Evolutionary conservation across 2,888 invertebrate genomes (phyloP).

Genomic region (Scelioninae gen. 1): DNA sequence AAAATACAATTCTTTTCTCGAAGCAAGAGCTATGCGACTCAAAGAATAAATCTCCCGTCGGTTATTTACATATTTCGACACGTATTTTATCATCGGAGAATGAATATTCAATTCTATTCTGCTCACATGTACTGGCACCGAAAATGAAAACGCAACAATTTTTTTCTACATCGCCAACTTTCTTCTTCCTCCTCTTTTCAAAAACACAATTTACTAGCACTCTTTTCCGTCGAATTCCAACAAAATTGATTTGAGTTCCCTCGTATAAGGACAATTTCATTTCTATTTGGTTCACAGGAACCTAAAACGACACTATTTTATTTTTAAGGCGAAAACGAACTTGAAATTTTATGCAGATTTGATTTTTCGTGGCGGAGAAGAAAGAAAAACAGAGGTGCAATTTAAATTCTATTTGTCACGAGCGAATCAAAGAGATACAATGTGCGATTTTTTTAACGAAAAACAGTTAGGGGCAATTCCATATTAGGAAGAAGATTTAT

Average conservation of each 20-base stretch:
- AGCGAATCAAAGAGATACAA: constrained; percentile 1
- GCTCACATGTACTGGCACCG: too few relatives aligned
- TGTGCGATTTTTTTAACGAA: background rate
- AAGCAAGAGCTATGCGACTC: constrained; percentile 39
- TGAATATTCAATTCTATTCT: constrained; percentile 46
- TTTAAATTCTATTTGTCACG: too few relatives aligned
- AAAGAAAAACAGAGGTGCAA: background rate
- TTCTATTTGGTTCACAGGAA: background rate
- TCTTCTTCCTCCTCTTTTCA: too few relatives aligned
- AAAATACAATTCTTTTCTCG: constrained; percentile 61
- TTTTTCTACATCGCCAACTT: too few relatives aligned
- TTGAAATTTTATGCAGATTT: constrained; percentile 11
- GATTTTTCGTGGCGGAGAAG: constrained; percentile 1
- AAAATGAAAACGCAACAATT: too few relatives aligned
- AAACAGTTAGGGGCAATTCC: background rate
- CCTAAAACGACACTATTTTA: constrained; percentile 1
- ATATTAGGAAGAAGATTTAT: constrained; percentile 25
- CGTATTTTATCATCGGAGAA: constrained; percentile 47
- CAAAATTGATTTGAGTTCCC: too few relatives aligned
- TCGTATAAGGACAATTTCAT: constrained; percentile 9
- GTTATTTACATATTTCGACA: constrained; percentile 61
- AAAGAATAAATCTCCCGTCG: constrained; percentile 45
- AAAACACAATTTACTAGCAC: too few relatives aligned
- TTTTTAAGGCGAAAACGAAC: constrained; percentile 1
- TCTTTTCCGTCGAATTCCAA: too few relatives aligned